Base-by-base conservation (phyloP, 2,888 invertebrate genomes). In the Corythucha ciliata region DNA sequence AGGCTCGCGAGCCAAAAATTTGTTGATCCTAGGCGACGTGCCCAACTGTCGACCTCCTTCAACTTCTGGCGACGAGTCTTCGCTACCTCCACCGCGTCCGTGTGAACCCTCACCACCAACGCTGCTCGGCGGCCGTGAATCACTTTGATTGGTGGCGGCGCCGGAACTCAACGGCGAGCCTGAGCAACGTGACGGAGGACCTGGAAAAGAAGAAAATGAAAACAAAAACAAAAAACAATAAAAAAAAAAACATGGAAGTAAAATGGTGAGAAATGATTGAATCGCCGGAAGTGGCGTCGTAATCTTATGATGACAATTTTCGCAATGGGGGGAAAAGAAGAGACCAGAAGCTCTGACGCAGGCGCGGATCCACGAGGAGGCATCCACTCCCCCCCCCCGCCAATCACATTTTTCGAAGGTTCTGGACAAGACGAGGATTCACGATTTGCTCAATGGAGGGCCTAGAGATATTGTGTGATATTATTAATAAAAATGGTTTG, bases 11-110 rank as follows among this genome's bases (percentile, higher is more conserved):
- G 87, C 85, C 65, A 88, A 74, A 69, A 87, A 87, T 65, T 81
- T 78, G 69, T 87, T 86, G 66, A 87, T 86, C 68, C 84, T 83
- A 32, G 88, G 88, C 56, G 88, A 88, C 54, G 86, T 82, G 48
- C 83, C 84, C 53, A 72, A 66, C 57, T 80, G 72, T 63, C 78
- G 77, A 60, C 77, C 76, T 52, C 77, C 74, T 61, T 83, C 83
- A 57, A 81, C 77, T 64, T 83, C 83, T 16, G 83, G 83, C 55
- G 83, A 83, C 41, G 83, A 83, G 63, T 81, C 81, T 54, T 81
- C 80, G 66, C 83, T 83, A 56, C 80, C 81, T 63, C 80, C 82
- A 29, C 8, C 29, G 29, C n/a, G 8, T 10, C 8, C 8, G n/a
- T 29, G n/a, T 29, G 8, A 29, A 29, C 20, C 25, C 26, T 34